Evolutionary conservation across 1,140 invertebrate genomes (phyloP), one percentile per base, ranked within the genome.

Genomic region (Drosophila nigrodunni): DNA sequence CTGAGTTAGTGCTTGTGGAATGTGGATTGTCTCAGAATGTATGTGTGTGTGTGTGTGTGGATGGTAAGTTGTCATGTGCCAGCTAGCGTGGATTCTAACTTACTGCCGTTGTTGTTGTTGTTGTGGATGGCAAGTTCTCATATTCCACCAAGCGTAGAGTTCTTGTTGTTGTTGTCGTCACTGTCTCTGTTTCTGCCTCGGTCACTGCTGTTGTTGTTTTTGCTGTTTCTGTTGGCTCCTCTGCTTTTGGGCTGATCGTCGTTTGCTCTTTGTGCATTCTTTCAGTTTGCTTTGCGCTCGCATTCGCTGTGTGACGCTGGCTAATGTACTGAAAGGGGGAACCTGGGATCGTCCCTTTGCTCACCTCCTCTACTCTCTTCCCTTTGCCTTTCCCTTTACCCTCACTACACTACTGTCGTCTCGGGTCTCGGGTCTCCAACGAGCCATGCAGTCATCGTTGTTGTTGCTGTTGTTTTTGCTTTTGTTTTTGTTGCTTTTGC

Each of bases 211-310:
- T 30, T 30, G 25, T 30, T 30, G 25, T 30, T 30, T 8, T 61
- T 44, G 25, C 47, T 52, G 43, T 46, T 72, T 18, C 10, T 47
- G 13, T 13, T 75, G 54, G 61, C 77, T 82, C 73, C 78, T 72
- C 54, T 73, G 64, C 66, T 74, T 64, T 54, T 37, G 37, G 15
- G 15, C 59, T 59, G 85, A 85, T 89, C 80, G 80, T 68, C 67
- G 77, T 80, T 55, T 77, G 67, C 81, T 67, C 77, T 88, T 89
- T 89, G 83, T 88, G 83, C 83, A 88, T 88, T 88, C 83, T 89
- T 88, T 85, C 62, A 89, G 77, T 85, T 72, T 72, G 80, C 64
- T 88, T 88, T 83, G 64, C 70, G 67, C 43, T 68, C 70, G 62
- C 71, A 69, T 74, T 74, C 77, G 54, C 57, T 50, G 25, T 59